These are phyloP conservation scores for Anguilla rostrata DNA, from an alignment of 2,113 vertebrate genomes.

Conservation along the genomic window DNA sequence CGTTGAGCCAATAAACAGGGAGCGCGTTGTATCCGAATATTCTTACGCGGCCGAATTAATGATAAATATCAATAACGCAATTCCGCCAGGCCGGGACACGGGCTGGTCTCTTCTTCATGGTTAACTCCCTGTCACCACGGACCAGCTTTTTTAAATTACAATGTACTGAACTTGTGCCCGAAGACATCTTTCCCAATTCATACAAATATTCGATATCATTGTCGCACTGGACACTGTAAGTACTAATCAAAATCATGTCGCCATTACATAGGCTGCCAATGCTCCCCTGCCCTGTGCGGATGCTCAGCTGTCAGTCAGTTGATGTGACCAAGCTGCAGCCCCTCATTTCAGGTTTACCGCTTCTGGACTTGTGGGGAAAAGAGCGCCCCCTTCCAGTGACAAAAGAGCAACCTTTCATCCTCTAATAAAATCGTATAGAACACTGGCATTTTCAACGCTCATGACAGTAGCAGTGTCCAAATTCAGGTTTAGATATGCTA, in stretches of 20 bases:
- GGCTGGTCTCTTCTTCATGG: neutral
- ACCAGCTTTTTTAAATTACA: conserved; percentile 1
- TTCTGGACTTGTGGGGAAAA: neutral
- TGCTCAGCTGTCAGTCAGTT: neutral
- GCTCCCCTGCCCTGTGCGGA: neutral
- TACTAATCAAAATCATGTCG: neutral
- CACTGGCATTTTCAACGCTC: too few species aligned
- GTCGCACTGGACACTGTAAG: neutral
- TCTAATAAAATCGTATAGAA: neutral
- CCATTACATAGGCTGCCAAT: neutral
- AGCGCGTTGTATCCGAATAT: neutral
- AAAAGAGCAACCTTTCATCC: conserved; percentile 5
- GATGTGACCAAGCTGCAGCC: neutral
- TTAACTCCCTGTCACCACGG: neutral
- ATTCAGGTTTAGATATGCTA: neutral
- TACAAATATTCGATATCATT: neutral
- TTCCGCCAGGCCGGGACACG: neutral
- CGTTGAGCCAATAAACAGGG: neutral
- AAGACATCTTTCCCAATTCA: neutral
- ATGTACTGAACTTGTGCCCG: neutral
- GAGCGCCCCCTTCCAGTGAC: neutral
- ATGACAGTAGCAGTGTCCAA: neutral
- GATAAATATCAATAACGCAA: conserved; percentile 10
- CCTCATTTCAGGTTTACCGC: neutral
- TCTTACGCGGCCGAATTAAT: neutral